Evolutionary conservation across 2,888 invertebrate genomes (phyloP).

Genomic region (Cheilosia variabilis): DNA sequence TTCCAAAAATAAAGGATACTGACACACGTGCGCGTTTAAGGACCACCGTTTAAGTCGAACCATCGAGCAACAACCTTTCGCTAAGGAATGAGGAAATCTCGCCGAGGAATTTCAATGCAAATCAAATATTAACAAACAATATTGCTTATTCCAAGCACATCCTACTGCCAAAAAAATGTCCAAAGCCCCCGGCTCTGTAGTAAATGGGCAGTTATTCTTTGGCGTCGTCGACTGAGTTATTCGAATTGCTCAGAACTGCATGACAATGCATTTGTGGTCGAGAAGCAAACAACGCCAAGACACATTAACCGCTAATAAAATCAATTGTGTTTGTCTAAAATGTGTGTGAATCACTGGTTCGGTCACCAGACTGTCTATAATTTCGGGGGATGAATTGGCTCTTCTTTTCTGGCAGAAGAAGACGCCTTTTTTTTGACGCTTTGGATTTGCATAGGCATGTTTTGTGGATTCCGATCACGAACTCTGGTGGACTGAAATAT

Average conservation of each 20-base stretch:
- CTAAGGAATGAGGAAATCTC: constrained; percentile 71
- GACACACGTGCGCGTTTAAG: constrained; percentile 39
- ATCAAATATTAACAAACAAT: constrained; percentile 71
- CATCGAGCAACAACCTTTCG: constrained; percentile 71
- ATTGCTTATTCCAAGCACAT: constrained; percentile 67
- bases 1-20: constrained; percentile 6
- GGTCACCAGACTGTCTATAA: constrained; percentile 23
- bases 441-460: constrained; percentile 12
- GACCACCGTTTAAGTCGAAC: constrained; percentile 57
- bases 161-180: constrained; percentile 57
- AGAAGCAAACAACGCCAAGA: constrained; percentile 18
- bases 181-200: constrained; percentile 30
- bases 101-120: constrained; percentile 58
- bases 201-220: constrained; percentile 53
- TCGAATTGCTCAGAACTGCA: constrained; percentile 58
- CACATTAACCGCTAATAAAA: constrained; percentile 29
- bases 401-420: constrained; percentile 19
- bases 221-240: constrained; percentile 46
- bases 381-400: constrained; percentile 13
- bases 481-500: constrained; percentile 54
- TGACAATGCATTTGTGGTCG: constrained; percentile 56
- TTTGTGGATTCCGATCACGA: constrained; percentile 52
- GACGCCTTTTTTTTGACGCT: constrained; percentile 13
- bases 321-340: constrained; percentile 52
- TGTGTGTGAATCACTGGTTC: constrained; percentile 41